Conservation (phyloP, 2,888 invertebrate genomes). For the Oscheius sp. region DNA sequence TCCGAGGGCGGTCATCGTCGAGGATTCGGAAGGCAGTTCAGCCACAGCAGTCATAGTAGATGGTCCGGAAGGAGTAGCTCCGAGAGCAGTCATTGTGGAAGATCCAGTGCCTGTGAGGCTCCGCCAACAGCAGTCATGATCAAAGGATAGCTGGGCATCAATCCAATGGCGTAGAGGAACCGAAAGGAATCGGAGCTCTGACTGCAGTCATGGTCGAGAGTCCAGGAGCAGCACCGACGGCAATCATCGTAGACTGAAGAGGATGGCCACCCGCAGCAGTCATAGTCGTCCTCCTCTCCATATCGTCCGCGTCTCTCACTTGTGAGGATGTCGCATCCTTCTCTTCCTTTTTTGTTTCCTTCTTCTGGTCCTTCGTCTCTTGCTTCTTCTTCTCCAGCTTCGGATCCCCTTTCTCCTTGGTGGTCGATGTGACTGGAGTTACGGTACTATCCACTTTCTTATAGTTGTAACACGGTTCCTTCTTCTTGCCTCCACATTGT, state of each 20-base stretch:
- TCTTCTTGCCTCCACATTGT: no score
- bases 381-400: no score
- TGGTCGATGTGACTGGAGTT: no score
- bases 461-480: no score
- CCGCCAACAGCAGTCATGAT: slow-evolving; percentile 64
- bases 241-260: slow-evolving; percentile 43
- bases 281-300: slow-evolving; percentile 37
- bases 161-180: slow-evolving; percentile 56
- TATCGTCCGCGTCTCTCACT: no score
- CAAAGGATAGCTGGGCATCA: slow-evolving; percentile 51
- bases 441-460: no score
- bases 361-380: no score
- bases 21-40: slow-evolving; percentile 5
- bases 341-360: no score
- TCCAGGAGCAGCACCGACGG: slow-evolving; percentile 40
- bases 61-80: slow-evolving; percentile 42
- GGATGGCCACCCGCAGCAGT: slow-evolving; percentile 40
- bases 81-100: slow-evolving; percentile 63
- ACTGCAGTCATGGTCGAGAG: slow-evolving; percentile 61
- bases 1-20: slow-evolving; percentile 5
- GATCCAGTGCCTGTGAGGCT: slow-evolving; percentile 43
- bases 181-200: slow-evolving; percentile 50
- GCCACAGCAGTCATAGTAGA: slow-evolving; percentile 28
- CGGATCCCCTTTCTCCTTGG: no score
- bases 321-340: no score